Conservation (phyloP, 2,797 vertebrate genomes). For the Melanotaenia nigrans region DNA sequence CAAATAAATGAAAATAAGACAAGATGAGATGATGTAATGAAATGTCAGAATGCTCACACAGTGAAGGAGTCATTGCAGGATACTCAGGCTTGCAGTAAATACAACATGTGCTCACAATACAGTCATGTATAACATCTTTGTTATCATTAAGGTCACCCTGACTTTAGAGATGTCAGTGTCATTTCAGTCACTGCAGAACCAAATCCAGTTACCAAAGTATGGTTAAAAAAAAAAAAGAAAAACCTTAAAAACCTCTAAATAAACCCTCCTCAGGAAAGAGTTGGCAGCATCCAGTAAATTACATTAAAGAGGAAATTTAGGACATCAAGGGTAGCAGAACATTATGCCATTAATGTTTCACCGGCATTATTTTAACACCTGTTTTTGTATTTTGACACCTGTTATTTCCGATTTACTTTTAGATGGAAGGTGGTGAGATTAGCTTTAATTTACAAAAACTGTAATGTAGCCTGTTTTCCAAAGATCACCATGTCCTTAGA, state of each 20-base stretch:
- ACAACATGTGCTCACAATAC: neutral
- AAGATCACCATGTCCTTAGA: neutral
- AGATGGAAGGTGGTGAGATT: neutral
- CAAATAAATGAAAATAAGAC: neutral
- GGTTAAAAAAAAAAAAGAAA: neutral
- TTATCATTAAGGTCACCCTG: constrained; percentile 15
- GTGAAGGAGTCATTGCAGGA: neutral
- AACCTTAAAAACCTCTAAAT: constrained; percentile 8
- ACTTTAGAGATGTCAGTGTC: constrained; percentile 9
- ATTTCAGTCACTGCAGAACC: constrained; percentile 1
- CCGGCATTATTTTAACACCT: constrained; percentile 7
- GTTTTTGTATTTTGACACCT: too few species aligned
- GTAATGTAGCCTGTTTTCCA: neutral
- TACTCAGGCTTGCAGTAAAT: neutral
- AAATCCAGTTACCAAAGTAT: constrained; percentile 20
- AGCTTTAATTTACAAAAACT: neutral
- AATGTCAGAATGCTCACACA: neutral
- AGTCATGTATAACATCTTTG: neutral
- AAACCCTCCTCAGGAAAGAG: constrained; percentile 9
- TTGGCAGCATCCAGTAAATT: constrained; percentile 2
- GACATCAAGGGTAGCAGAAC: constrained; percentile 3
- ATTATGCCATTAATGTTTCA: neutral
- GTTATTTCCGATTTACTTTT: neutral
- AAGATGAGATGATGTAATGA: neutral
- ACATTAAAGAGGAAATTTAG: neutral